Evolutionary conservation across 1,140 invertebrate species (phyloP), one percentile per base, ranked within the genome.

Genomic region (Camponotus floridanus): DNA sequence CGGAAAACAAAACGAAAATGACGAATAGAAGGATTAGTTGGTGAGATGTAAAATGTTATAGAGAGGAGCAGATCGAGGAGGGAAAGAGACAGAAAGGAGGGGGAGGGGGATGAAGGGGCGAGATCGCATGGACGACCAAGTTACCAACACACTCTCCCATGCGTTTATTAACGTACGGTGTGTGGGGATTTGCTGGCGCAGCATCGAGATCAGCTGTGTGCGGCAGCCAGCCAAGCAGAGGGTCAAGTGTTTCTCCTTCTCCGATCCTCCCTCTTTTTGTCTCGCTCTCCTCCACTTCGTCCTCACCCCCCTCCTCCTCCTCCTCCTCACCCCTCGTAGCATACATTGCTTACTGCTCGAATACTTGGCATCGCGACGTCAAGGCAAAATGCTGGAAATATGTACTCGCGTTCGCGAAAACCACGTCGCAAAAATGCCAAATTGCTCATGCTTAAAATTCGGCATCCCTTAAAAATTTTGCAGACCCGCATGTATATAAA

Each of bases 151-250:
- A 91, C 42, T 21, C 61, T 39, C 48, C 85, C 76, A 68, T 90
- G 90, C 90, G 91, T 94, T 94, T 94, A 93, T 93, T 94, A 94
- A 94, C 92, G 92, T 91, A 91, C 76, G 87, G 90, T 92, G 85
- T 85, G 64, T 71, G 88, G 90, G 91, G 92, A 80, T 91, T 90
- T 85, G 92, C 91, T 92, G 92, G 89, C 88, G 90, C 92, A 90
- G 92, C 92, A 91, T 90, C 91, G 87, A 92, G 90, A 92, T 90
- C 91, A 89, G 90, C 87, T 88, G 87, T 88, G 88, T 86, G 42
- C 76, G 78, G 65, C 76, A 80, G 78, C 89, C 88, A 92, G 76
- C 86, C 89, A 91, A 87, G 90, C 92, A 94, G 65, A 80, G 93
- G 93, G 93, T 94, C 93, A 94, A 94, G 93, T 94, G 90, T 79